Evolutionary conservation across 2,797 vertebrate species (phyloP).

Genomic region (Micromesistius poutassou): DNA sequence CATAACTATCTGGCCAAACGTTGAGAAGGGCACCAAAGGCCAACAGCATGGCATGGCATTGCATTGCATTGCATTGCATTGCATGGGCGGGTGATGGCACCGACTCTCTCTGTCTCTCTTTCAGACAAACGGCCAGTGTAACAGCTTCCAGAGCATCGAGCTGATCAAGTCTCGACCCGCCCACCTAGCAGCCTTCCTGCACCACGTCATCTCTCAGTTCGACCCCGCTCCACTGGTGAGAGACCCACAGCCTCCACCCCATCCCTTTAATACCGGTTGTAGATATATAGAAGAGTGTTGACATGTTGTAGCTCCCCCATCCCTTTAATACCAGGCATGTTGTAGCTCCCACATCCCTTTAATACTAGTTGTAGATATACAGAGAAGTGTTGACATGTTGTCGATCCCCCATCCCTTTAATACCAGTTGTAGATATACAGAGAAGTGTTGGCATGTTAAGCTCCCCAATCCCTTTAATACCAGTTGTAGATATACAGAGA

Average conservation of each 20-base stretch:
- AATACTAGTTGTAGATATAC: no score
- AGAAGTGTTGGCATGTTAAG: no score
- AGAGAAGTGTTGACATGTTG: no score
- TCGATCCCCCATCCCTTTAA: no score
- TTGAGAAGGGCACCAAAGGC: neutral
- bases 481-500: no score
- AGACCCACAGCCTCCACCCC: neutral
- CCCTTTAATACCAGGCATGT: no score
- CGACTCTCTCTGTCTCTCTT: slow-evolving; percentile 27
- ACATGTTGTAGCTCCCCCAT: neutral
- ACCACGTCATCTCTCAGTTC: slow-evolving; percentile 96
- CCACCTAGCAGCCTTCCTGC: slow-evolving; percentile 93
- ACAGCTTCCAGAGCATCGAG: slow-evolving; percentile 95
- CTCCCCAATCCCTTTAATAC: no score
- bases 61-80: neutral
- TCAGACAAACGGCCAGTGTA: slow-evolving; percentile 91
- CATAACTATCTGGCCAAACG: neutral
- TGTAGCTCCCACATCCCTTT: no score
- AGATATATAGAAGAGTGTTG: neutral
- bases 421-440: no score
- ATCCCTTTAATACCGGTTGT: neutral
- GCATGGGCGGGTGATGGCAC: neutral
- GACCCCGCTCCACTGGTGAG: slow-evolving; percentile 90
- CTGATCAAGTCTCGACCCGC: slow-evolving; percentile 92
- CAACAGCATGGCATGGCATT: neutral